Evolutionary conservation across 2,797 vertebrate species (phyloP).

Genomic region (Crocidura indochinensis): DNA sequence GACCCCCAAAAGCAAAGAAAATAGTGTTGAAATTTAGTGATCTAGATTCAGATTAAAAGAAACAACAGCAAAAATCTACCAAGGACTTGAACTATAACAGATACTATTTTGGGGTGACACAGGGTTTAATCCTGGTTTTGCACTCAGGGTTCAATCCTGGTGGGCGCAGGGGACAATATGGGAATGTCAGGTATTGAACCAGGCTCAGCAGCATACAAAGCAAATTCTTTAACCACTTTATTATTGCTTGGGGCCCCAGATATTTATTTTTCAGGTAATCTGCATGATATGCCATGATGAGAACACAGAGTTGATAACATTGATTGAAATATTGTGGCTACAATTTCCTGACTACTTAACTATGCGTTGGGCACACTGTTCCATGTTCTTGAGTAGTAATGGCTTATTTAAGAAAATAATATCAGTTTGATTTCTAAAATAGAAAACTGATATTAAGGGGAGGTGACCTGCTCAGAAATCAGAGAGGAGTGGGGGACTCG

Average conservation of each 20-base stretch:
- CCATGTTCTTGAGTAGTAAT: background rate
- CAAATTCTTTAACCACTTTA: too few relatives aligned
- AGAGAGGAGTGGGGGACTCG: background rate
- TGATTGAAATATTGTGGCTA: background rate
- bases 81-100: background rate
- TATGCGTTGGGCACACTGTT: background rate
- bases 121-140: too few relatives aligned
- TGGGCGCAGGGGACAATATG: too few relatives aligned
- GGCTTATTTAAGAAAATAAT: background rate
- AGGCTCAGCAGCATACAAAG: too few relatives aligned
- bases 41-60: background rate
- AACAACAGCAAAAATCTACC: background rate
- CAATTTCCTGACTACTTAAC: slow-evolving; percentile 29
- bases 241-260: too few relatives aligned
- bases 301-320: background rate
- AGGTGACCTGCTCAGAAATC: background rate
- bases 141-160: too few relatives aligned
- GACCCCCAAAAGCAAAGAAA: too few relatives aligned
- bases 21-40: background rate
- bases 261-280: background rate
- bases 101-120: too few relatives aligned
- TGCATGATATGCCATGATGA: background rate
- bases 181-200: too few relatives aligned
- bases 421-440: slow-evolving; percentile 35
- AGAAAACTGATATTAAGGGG: background rate